Conservation (phyloP, 1,140 invertebrate genomes). For the Pomacea maculata region DNA sequence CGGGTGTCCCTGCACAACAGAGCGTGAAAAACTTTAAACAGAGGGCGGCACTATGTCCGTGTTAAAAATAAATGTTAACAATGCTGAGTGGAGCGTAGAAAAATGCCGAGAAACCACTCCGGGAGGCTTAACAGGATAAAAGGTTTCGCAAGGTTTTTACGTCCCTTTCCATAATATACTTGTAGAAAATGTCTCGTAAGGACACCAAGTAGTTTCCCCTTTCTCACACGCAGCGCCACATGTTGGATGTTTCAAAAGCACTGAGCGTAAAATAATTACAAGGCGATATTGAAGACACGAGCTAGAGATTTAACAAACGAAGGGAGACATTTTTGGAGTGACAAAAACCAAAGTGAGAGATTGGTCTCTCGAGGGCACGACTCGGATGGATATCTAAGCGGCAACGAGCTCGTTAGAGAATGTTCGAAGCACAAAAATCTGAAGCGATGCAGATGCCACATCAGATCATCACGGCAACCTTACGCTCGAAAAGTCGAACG, state of each 20-base stretch:
- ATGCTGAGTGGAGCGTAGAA: not conserved
- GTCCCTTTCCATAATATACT: not conserved
- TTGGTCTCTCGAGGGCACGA: too few species aligned
- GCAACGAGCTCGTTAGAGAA: not conserved
- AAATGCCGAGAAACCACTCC: not conserved
- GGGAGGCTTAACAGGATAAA: not conserved
- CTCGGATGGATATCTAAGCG: too few species aligned
- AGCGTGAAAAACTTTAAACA: not conserved
- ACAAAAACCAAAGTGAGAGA: too few species aligned
- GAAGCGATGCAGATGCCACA: not conserved
- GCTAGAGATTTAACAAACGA: too few species aligned
- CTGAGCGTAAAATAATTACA: too few species aligned
- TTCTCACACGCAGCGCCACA: too few species aligned
- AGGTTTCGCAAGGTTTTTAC: not conserved
- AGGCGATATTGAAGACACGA: too few species aligned
- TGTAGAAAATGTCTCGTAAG: not conserved
- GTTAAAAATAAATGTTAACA: not conserved
- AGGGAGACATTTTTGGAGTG: too few species aligned
- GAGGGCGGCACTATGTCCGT: not conserved
- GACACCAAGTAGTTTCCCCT: too few species aligned
- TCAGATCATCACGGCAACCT: not conserved
- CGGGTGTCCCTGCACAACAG: not conserved
- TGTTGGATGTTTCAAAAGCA: too few species aligned
- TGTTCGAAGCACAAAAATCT: not conserved
- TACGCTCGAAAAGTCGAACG: slow-evolving; percentile 10